Evolutionary conservation across 2,888 invertebrate species (phyloP), one percentile per base, ranked within the genome.

Genomic region (Tinea trinotella): DNA sequence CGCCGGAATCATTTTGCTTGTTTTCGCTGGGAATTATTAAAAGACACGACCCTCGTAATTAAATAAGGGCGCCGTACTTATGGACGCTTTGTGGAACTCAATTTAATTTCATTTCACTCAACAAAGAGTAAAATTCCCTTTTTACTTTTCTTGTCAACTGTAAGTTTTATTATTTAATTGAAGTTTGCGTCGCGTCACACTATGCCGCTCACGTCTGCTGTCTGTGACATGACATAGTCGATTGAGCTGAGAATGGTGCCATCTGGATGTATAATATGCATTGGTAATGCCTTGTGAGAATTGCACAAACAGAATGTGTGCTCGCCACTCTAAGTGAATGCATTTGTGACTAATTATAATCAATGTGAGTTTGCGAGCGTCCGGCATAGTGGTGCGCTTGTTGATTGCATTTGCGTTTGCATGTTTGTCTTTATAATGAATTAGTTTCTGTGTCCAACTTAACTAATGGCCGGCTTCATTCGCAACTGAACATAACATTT

Each of bases 31-130:
- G 40, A 40, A 40, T 40, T 40, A 40, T 40, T 40, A 40, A 40
- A 40, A 40, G 40, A 40, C 6, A 40, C 10, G 40, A 15, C 40
- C 15, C 40, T 40, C 13, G 40, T 40, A 40, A 40, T 40, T 40
- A 40, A 40, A 40, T 40, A 13, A 40, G 40, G 40, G 13, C 35
- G 35, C 40, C 15, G 40, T 40, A 40, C 40, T 40, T 40, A 40
- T 15, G 40, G n/a, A 40, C 40, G 40, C 40, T 40, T 40, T 40
- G 40, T 40, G 13, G 12, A 15, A 40, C 40, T 12, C 6, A 15
- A 40, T 40, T 40, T n/a, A 12, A 40, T 40, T 40, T 40, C 7
- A 13, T 40, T 40, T 40, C 7, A 12, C 13, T 40, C 40, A 12
- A 40, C 7, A 40, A 40, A 40, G 15, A 40, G 12, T 40, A 40